phyloP scores from a whole-genome alignment of 2,113 vertebrate genomes.

The Mormoops blainvillei region DNA sequence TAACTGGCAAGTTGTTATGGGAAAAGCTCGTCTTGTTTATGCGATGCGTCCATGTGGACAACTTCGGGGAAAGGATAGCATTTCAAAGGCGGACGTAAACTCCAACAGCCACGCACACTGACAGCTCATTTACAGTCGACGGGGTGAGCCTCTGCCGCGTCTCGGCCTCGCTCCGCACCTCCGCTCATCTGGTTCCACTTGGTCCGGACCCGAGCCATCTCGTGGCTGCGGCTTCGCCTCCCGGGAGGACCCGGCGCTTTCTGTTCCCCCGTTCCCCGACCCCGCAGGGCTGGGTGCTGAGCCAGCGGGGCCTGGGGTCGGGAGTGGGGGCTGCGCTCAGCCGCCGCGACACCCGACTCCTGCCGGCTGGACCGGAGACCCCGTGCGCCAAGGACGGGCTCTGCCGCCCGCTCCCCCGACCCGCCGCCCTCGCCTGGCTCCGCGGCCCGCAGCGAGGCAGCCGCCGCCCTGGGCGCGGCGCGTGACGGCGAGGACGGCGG shows the following conservation, averaged over 20 bases:
- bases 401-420: too few species aligned
- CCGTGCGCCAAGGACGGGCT: not conserved
- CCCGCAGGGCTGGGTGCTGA: too few species aligned
- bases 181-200: not conserved
- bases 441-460: rapidly evolving
- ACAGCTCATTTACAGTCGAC: rapidly evolving
- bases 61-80: rapidly evolving
- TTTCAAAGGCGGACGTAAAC: not conserved
- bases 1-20: not conserved
- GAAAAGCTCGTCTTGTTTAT: not conserved
- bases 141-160: rapidly evolving
- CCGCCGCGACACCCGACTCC: not conserved
- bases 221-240: rapidly evolving
- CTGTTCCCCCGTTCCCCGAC: rapidly evolving
- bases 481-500: rapidly evolving
- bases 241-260: rapidly evolving
- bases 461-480: too few species aligned
- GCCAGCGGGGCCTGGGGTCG: not conserved
- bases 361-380: rapidly evolving
- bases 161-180: not conserved
- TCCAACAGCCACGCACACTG: rapidly evolving
- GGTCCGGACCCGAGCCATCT: too few species aligned
- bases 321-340: rapidly evolving
- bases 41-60: not conserved
- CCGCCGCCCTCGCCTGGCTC: rapidly evolving